phyloP scores from a whole-genome alignment of 2,797 vertebrate genomes.

The Erithacus rubecula region DNA sequence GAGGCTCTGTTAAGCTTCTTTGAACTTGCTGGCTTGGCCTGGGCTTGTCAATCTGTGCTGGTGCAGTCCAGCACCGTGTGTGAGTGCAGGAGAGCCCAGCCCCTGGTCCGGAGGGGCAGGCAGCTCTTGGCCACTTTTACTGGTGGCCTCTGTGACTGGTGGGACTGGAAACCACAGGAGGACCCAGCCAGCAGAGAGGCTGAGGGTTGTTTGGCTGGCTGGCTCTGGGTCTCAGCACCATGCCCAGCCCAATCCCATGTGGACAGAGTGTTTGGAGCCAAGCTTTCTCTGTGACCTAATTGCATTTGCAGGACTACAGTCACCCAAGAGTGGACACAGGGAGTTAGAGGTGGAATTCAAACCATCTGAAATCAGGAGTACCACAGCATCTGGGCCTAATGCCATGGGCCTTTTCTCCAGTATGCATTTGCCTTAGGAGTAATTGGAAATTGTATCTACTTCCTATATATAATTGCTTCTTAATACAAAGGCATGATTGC shows the following conservation, averaged over 20 bases:
- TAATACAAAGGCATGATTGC: neutral
- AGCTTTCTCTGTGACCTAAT: neutral
- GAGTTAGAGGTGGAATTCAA: neutral
- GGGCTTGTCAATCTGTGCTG: neutral
- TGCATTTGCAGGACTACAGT: neutral
- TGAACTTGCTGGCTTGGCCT: neutral
- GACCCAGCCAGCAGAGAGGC: neutral
- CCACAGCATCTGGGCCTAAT: neutral
- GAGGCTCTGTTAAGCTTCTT: neutral
- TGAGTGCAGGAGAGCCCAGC: neutral
- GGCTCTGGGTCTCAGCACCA: neutral
- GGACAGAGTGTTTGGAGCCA: neutral
- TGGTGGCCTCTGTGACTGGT: neutral
- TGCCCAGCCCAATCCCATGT: neutral
- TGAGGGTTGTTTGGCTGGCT: neutral
- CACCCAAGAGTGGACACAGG: neutral
- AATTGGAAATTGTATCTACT: neutral
- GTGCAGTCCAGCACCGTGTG: rapidly evolving
- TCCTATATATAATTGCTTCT: neutral
- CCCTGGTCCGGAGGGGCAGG: neutral
- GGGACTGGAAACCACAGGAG: neutral
- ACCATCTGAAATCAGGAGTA: neutral
- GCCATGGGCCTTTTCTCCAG: neutral
- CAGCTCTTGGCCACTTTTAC: neutral
- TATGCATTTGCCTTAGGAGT: neutral